phyloP scores from a whole-genome alignment of 2,113 vertebrate genomes.

The Macheiramphus alcinus region DNA sequence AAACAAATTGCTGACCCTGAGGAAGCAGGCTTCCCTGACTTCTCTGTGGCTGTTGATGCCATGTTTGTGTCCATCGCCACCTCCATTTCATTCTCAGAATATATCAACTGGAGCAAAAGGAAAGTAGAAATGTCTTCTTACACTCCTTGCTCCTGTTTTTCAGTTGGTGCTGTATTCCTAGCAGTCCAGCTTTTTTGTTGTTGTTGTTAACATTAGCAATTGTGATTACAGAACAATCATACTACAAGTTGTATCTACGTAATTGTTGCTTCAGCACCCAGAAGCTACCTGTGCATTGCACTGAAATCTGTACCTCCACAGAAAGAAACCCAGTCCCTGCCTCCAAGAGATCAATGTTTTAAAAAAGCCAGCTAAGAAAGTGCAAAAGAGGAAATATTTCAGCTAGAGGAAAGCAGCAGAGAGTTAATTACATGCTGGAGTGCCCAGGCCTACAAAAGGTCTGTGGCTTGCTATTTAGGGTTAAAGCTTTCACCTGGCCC shows the following conservation, averaged over 20 bases:
- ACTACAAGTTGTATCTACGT: fast-evolving
- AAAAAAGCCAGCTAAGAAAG: background rate
- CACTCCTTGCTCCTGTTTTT: background rate
- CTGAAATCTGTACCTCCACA: background rate
- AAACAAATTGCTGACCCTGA: background rate
- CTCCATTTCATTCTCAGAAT: background rate
- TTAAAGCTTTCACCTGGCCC: background rate
- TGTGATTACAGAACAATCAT: background rate
- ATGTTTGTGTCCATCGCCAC: background rate
- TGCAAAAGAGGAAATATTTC: background rate
- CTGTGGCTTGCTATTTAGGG: background rate
- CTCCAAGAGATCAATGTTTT: background rate
- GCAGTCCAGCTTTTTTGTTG: background rate
- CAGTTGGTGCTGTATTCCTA: background rate
- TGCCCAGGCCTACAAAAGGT: background rate
- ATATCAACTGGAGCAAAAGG: background rate
- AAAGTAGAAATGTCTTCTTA: background rate
- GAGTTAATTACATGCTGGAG: background rate
- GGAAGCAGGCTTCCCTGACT: background rate
- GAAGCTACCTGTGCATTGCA: background rate
- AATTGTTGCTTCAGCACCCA: background rate
- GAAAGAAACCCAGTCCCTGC: background rate
- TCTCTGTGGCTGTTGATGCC: fast-evolving
- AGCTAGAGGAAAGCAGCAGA: background rate
- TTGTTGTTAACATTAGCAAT: no score